These are phyloP conservation scores for Apeltes quadracus DNA, from an alignment of 2,113 vertebrate genomes.

Conservation along the genomic window DNA sequence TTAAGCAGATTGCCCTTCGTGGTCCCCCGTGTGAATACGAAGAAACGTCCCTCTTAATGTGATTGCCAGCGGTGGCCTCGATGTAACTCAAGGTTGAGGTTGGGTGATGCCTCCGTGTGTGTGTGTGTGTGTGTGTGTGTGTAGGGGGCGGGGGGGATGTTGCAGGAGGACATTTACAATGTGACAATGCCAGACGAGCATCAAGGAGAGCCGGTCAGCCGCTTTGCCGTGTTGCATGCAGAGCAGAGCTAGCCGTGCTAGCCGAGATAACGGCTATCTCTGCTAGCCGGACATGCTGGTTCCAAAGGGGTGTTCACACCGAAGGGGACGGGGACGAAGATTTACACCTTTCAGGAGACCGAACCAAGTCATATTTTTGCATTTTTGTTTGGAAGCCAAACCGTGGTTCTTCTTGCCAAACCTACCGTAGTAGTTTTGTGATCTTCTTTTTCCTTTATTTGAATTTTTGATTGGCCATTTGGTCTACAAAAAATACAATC, in stretches of 20 bases:
- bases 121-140: slow-evolving; percentile 18
- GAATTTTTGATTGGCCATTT: no score
- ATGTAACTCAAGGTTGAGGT: slow-evolving; percentile 73
- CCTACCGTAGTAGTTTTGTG: no score
- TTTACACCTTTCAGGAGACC: no score
- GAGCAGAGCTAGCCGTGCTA: not conserved
- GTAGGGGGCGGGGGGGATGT: not conserved
- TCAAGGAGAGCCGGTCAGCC: slow-evolving; percentile 30
- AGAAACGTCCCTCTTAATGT: slow-evolving; percentile 73
- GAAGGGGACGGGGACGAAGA: not conserved
- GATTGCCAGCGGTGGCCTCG: slow-evolving; percentile 66
- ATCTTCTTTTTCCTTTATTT: no score
- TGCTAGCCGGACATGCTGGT: not conserved
- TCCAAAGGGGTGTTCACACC: not conserved
- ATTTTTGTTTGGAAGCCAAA: no score
- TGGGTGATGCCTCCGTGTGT: slow-evolving; percentile 23
- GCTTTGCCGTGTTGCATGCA: slow-evolving; percentile 36
- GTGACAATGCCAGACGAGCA: slow-evolving; percentile 43
- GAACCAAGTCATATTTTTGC: no score
- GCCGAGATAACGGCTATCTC: not conserved
- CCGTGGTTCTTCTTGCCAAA: no score
- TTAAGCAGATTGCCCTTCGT: slow-evolving; percentile 73
- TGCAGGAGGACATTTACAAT: slow-evolving; percentile 56
- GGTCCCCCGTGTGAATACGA: slow-evolving; percentile 63
- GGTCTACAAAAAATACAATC: no score